Conservation (phyloP, 2,888 invertebrate species). For the Cheilosia soror region DNA sequence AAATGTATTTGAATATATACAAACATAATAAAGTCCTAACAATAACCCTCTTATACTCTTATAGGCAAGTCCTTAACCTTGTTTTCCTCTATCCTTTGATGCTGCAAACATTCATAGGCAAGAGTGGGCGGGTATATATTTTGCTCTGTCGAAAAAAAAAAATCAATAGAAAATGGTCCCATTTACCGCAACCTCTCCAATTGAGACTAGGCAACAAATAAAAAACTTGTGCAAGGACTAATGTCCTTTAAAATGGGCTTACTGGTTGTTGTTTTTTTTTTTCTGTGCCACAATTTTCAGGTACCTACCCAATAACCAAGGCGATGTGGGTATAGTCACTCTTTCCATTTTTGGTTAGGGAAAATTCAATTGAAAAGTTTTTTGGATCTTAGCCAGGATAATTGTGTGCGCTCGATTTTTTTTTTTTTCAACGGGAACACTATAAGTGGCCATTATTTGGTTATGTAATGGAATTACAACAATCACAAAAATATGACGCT, state of each 20-base stretch:
- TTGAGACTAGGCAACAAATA: constrained; percentile 9
- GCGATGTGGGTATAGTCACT: too few relatives aligned
- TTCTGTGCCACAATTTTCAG: background rate
- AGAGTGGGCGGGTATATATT: background rate
- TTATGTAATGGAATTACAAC: constrained; percentile 51
- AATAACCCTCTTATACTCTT: constrained; percentile 65
- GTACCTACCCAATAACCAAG: background rate
- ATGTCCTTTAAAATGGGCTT: constrained; percentile 26
- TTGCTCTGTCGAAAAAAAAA: constrained; percentile 4
- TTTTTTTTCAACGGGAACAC: background rate
- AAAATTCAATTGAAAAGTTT: constrained; percentile 68
- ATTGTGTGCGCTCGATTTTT: constrained; percentile 18
- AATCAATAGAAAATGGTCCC: constrained; percentile 40
- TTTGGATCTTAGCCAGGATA: constrained; percentile 66
- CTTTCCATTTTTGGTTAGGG: background rate
- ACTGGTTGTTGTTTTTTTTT: background rate
- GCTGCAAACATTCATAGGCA: too few relatives aligned
- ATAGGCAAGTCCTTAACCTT: constrained; percentile 69
- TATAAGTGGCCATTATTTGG: constrained; percentile 59
- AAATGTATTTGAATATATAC: too few relatives aligned
- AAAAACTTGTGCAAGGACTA: constrained; percentile 35
- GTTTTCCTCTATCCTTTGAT: constrained; percentile 20
- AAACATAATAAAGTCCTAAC: constrained; percentile 49
- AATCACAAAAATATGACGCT: constrained; percentile 10
- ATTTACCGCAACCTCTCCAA: background rate